Evolutionary conservation across 2,888 invertebrate species (phyloP), one percentile per base, ranked within the genome.

Genomic region (Theretra japonica): DNA sequence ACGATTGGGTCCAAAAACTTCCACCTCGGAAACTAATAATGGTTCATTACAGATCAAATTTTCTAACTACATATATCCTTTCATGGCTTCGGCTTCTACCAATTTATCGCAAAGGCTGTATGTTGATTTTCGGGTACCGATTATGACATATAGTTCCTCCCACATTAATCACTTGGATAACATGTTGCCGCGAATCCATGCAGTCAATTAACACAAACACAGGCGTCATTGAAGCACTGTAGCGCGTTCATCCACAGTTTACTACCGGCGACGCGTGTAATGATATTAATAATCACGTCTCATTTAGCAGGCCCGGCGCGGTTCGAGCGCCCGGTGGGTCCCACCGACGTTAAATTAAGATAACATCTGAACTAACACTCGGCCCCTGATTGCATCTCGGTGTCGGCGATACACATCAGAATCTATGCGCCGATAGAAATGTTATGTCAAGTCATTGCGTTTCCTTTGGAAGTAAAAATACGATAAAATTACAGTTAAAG

Each of bases 331-430:
- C 21, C 65, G 65, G 65, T 65, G 48, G 62, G 65, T 48, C 65
- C 41, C 65, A 41, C 65, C 48, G 41, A 41, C 41, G 53, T 53
- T 53, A 53, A 53, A 53, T 53, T 53, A 53, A 65, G 65, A 65
- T 65, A 65, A 65, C 65, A 65, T 65, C 65, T 62, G 23, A 65
- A 48, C 41, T 48, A 65, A 65, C 65, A 65, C 65, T 48, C 65
- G 62, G 53, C 53, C 41, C 30, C 30, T 25, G 65, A 65, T 65
- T 23, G 21, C 65, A 65, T 65, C 41, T 53, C 53, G 5, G n/a
- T 15, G n/a, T 53, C 53, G 53, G 21, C 58, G 65, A 65, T 65
- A 65, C 23, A n/a, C 6, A 65, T 41, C 48, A n/a, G 41, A 23
- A 65, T 41, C 41, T 41, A 65, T 48, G 48, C 41, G 53, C 53